Conservation (phyloP, 2,888 invertebrate genomes). For the Psococerastis gibbosa region DNA sequence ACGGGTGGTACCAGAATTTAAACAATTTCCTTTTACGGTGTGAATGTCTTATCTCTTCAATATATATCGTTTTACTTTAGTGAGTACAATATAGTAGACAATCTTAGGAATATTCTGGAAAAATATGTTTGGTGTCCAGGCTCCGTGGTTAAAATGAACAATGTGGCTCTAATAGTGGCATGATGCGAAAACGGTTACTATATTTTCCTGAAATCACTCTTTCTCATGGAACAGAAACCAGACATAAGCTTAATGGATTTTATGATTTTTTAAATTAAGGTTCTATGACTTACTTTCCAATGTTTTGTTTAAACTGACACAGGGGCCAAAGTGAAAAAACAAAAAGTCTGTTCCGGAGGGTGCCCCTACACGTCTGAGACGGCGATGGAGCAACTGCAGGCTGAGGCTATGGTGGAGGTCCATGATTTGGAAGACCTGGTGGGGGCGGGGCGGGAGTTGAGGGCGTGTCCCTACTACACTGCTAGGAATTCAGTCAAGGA, state of each 20-base stretch:
- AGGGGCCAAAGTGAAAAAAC: conserved; percentile 37
- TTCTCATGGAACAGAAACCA: no score
- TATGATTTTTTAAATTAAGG: neutral
- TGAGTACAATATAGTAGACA: no score
- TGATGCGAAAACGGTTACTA: no score
- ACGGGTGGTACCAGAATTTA: no score
- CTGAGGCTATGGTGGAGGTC: conserved; percentile 45
- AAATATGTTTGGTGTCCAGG: no score
- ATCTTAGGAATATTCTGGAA: no score
- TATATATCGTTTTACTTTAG: no score
- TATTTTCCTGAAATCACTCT: no score
- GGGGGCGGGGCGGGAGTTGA: conserved; percentile 39
- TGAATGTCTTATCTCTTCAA: no score
- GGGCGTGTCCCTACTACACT: conserved; percentile 90
- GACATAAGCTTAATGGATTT: neutral
- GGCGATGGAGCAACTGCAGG: conserved; percentile 41
- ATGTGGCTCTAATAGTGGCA: no score
- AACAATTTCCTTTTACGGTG: no score
- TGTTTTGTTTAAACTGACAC: neutral
- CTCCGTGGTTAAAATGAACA: no score
- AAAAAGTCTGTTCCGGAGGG: conserved; percentile 31
- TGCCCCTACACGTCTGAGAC: conserved; percentile 50
- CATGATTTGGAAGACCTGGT: conserved; percentile 80
- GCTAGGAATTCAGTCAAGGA: conserved; percentile 60
- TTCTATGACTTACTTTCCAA: neutral